Base-by-base conservation (phyloP, 2,888 invertebrate species). In the Scelioninae gen. 2 region DNA sequence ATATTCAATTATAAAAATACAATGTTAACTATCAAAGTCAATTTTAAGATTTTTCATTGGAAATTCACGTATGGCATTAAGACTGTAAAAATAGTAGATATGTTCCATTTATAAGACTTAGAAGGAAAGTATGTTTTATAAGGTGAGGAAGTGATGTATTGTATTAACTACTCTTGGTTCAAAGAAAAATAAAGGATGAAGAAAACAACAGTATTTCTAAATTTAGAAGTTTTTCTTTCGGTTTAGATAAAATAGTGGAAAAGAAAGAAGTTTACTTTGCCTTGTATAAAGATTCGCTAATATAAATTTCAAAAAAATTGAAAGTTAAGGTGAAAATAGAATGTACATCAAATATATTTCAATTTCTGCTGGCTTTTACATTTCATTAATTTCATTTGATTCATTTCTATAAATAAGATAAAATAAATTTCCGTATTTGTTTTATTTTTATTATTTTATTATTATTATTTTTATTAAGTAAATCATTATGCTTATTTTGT, bases 51-150 rank as follows among this genome's bases (percentile, higher is more conserved):
- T 57, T 57, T 53, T 22, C 28, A 22, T 43, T 18, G 28, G 31
- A 57, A 43, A 57, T 43, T 31, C 43, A 41, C 39, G 41, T 57
- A 43, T 57, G 28, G 22, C 37, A 22, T 52, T 35, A 37, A 18
- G 13, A 9, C 52, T n/a, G 35, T 22, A 11, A 35, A 57, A 57
- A 43, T 41, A 11, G 22, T 11, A 50, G 28, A 28, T 57, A 18
- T 41, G 43, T 57, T 43, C 55, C 43, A 43, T 43, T 57, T 57
- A 57, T 57, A 57, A 57, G 18, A 28, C 41, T 43, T 43, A 31
- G 5, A 43, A 31, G 31, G 55, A 57, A 43, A 31, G 18, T 16
- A 19, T 37, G 52, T 53, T 39, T 39, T 39, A 18, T 39, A 53
- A 45, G 45, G 15, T 10, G 43, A 31, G 33, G 45, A 58, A 33